phyloP scores from a whole-genome alignment of 2,888 invertebrate genomes.

The Spialia ferax region DNA sequence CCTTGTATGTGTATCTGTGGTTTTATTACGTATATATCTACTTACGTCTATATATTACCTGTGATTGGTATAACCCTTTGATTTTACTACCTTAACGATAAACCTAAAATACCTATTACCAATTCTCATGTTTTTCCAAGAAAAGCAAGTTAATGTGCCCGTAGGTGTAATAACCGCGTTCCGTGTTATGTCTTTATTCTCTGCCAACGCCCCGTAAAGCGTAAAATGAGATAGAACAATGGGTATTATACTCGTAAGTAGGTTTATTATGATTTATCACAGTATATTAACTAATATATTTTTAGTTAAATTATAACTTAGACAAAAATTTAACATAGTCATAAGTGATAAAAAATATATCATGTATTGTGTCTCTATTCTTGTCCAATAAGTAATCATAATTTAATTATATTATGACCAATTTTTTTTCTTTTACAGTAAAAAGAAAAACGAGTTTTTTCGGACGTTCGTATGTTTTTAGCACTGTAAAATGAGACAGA shows the following conservation, averaged over 20 bases:
- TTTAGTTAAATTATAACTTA: no score
- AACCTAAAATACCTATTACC: not conserved
- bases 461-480: not conserved
- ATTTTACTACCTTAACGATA: not conserved
- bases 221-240: not conserved
- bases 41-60: no score
- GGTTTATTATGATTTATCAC: not conserved
- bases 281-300: not conserved
- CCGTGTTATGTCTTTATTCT: not conserved
- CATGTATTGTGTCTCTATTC: not conserved
- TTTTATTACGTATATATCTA: no score
- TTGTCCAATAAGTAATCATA: no score
- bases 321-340: no score
- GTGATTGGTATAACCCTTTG: not conserved
- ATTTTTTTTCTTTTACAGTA: no score
- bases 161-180: slow-evolving; percentile 7
- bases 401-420: no score
- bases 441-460: no score
- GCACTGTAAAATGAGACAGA: slow-evolving; percentile 7
- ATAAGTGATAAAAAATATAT: no score
- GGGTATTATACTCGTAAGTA: not conserved
- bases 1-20: no score
- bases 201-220: not conserved
- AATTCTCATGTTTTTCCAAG: not conserved
- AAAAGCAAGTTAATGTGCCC: not conserved